Evolutionary conservation across 2,113 vertebrate species (phyloP), one percentile per base, ranked within the genome.

Genomic region (Leptobrachium ailaonicum): DNA sequence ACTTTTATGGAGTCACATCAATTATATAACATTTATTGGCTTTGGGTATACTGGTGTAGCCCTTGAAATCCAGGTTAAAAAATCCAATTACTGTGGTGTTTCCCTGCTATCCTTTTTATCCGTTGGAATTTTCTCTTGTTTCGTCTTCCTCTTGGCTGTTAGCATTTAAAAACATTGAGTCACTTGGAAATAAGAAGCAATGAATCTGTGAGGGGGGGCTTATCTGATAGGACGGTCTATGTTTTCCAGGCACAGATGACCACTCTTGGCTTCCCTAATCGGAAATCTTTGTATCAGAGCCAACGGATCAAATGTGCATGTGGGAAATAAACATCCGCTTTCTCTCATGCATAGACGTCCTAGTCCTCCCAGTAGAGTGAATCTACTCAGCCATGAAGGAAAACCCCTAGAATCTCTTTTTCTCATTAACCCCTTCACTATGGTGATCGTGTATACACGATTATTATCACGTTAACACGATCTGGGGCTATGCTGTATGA

Each of bases 241-340:
- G 77, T 79, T 79, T 79, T 79, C 60, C 44, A 71, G 66, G 60
- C 66, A 40, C 41, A 53, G 69, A 79, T 79, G 62, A 54, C 77
- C 77, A 67, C 3, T 69, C 71, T 81, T 74, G 71, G 79, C 79
- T 81, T 80, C 20, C n/a, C 71, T 74, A 74, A 80, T 80, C 63
- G 78, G 71, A 80, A 80, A 80, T 81, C 79, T 75, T 54, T 81
- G 72, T 69, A 66, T 42, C 7, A 6, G 41, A 74, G 63, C 78
- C 78, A 81, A 75, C 43, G 64, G 79, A 45, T 81, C 43, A 12
- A 81, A 81, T 69, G 71, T 81, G 47, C 71, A 60, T 58, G 71
- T 69, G 79, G 79, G 73, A 81, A 81, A 69, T 75, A 81, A 80
- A 80, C 78, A 73, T 80, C 78, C 78, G 50, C 14, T 60, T 44